Evolutionary conservation across 1,140 invertebrate genomes (phyloP), one percentile per base, ranked within the genome.

Genomic region (Panagrolaimus sp.): DNA sequence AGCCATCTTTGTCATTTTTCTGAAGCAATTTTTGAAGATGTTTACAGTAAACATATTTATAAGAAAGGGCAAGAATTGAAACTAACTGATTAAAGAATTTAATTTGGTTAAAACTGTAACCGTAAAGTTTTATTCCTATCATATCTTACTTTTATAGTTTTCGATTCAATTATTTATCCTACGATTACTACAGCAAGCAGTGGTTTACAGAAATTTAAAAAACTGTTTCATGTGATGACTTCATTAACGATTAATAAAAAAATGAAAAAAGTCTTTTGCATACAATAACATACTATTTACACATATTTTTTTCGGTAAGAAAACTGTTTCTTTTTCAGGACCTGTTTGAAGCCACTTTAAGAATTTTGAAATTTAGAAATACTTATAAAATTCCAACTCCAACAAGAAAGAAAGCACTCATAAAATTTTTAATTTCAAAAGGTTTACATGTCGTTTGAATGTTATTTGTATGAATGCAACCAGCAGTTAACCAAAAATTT

Each of bases 401-500:
- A 12, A 98, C 87, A 68, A 98, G 87, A 12, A 98, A 87, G 84
- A 98, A 98, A 21, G 95, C 95, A 43, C 92, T 94, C 78, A 96
- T 89, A 84, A 98, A 98, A 86, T 98, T 95, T 83, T 96, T 91
- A 48, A 97, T 87, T 1, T 94, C 94, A 71, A 98, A 85, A 0
- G 93, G 94, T 83, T 96, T 91, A 67, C 85, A 87, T 47, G 90
- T 91, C 48, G 89, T 91, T 83, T 92, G 91, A 78, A 91, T 89
- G 79, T 93, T 91, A 79, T 92, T 92, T 17, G 91, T 91, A 0
- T 91, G 91, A 77, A 93, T 91, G 84, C 96, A 98, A 0, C 93
- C 92, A 5, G 95, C 95, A 0, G 94, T 95, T 89, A 98, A 91
- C 94, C 95, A 98, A 83, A 93, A 96, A 78, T 93, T 88, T 73